Conservation (phyloP, 2,797 vertebrate species). For the Platyrinchus mystaceus region DNA sequence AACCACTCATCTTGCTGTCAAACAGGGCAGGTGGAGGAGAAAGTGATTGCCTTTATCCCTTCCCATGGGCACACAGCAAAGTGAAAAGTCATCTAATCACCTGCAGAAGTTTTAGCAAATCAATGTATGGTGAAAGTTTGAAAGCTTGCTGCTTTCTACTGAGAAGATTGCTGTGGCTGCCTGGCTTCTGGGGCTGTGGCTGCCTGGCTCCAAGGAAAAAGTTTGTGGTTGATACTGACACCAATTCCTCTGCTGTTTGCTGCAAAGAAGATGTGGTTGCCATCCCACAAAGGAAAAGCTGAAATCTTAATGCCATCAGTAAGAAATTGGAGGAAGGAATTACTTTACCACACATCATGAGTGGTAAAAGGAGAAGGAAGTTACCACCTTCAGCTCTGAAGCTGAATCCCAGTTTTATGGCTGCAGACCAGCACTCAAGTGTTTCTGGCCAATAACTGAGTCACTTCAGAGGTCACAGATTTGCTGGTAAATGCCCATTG, state of each 20-base stretch:
- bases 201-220: not conserved
- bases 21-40: accelerated
- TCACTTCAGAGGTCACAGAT: not conserved
- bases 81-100: not conserved
- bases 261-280: not conserved
- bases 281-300: not conserved
- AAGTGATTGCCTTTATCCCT: not conserved
- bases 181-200: not conserved
- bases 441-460: not conserved
- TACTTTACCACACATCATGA: not conserved
- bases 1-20: not conserved
- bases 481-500: not conserved
- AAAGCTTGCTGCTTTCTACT: not conserved
- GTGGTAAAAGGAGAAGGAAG: not conserved
- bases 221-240: not conserved
- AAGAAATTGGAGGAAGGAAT: not conserved
- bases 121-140: not conserved
- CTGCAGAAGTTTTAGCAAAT: not conserved
- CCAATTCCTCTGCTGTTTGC: not conserved
- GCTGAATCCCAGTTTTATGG: not conserved
- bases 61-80: accelerated
- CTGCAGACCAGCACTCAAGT: not conserved
- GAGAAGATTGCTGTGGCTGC: not conserved
- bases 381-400: not conserved
- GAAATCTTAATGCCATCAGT: not conserved